Conservation (phyloP, 1,140 invertebrate genomes). For the Drosophila carrolli region DNA sequence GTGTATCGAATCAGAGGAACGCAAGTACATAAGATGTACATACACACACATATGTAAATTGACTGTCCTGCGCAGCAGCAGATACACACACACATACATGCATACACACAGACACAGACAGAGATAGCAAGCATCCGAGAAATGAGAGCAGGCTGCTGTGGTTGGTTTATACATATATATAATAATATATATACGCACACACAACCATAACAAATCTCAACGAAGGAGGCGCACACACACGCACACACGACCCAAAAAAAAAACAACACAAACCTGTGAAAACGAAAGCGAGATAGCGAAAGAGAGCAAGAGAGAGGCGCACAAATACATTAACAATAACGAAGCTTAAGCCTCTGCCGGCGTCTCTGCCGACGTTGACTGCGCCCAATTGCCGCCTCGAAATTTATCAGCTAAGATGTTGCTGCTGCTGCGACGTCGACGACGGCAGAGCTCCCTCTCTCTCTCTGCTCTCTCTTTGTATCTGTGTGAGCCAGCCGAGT, state of each 20-base stretch:
- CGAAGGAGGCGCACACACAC: constrained; percentile 26
- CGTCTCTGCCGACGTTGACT: constrained; percentile 14
- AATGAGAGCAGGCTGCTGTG: constrained; percentile 70
- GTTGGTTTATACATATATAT: constrained; percentile 56
- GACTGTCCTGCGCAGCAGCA: constrained; percentile 79
- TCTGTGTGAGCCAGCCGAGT: constrained; percentile 52
- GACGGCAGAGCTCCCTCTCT: constrained; percentile 20
- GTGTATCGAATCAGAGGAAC: constrained; percentile 80
- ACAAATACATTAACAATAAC: constrained; percentile 24
- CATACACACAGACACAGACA: constrained; percentile 47
- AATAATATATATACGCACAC: constrained; percentile 11
- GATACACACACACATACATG: constrained; percentile 44
- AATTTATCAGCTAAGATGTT: constrained; percentile 62
- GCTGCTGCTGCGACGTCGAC: constrained; percentile 46
- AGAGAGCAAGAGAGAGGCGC: background rate
- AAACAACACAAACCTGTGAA: constrained; percentile 37
- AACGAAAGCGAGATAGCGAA: constrained; percentile 34
- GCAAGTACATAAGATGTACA: constrained; percentile 71
- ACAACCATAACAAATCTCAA: constrained; percentile 41
- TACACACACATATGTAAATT: constrained; percentile 25
- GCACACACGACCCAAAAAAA: constrained; percentile 4
- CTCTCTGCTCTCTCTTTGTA: constrained; percentile 69
- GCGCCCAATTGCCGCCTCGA: constrained; percentile 70
- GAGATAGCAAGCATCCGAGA: constrained; percentile 73
- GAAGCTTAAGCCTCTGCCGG: constrained; percentile 31